Evolutionary conservation across 1,140 invertebrate species (phyloP), one percentile per base, ranked within the genome.

Genomic region (Oryzaephilus surinamensis): DNA sequence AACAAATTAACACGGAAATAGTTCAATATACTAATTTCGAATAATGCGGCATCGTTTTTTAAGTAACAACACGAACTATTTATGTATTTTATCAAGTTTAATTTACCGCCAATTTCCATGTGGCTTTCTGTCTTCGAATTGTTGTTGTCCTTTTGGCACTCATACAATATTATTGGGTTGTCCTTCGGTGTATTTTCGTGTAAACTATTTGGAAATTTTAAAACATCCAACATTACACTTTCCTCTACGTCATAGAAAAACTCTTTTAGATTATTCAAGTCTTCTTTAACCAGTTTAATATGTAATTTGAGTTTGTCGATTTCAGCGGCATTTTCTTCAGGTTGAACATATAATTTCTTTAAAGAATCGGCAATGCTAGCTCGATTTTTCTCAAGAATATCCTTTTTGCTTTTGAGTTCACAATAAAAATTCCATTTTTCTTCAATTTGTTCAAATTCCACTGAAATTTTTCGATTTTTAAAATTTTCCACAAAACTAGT

Each of bases 191-290:
- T 82, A 27, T 58, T 61, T n/a, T 57, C 35, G 60, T 84, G 74
- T 13, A 84, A 48, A 33, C 54, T 45, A 52, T 81, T 84, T 0
- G 83, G 82, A 30, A 85, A 48, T 50, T 66, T 67, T 24, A 84
- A 61, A 32, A 66, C 53, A 55, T 67, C 60, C 11, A 71, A 32
- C 4, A 77, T 61, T 0, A 76, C 64, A 32, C 60, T 58, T 50
- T 79, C 74, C 50, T 82, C 74, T 26, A 81, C 50, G 10, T 69
- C 66, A 68, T 72, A 76, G 3, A 75, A 43, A 34, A 61, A 59
- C 12, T 65, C 45, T 54, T 68, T 74, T 24, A 81, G 52, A 37
- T 53, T 63, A 54, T 69, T 76, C 12, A 76, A 46, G 40, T 82
- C 75, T 14, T 76, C 65, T 48, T 72, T 73, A 0, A 81, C 18